These are phyloP conservation scores for Schlechtendalia chinensis DNA, from an alignment of 1,140 invertebrate species.

Conservation along the genomic window DNA sequence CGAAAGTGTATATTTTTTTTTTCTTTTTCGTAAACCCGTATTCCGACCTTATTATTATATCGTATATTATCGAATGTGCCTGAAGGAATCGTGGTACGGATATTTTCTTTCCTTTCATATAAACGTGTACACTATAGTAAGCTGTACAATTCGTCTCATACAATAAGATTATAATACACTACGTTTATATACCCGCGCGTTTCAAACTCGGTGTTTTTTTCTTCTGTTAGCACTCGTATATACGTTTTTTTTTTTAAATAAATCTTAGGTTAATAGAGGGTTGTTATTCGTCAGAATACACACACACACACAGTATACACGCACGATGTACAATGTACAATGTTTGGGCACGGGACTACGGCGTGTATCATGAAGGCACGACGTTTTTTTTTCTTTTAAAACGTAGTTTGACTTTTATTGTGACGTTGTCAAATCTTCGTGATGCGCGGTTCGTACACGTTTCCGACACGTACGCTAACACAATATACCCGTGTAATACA, in stretches of 20 bases:
- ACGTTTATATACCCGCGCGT: not conserved
- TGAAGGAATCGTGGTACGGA: not conserved
- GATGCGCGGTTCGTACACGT: not conserved
- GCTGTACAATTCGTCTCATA: too few relatives aligned
- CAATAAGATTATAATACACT: not conserved
- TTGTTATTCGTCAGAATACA: not conserved
- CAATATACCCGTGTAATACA: too few relatives aligned
- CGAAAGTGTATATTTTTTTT: too few relatives aligned
- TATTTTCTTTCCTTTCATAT: not conserved
- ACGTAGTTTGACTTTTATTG: not conserved
- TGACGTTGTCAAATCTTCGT: not conserved
- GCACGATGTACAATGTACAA: too few relatives aligned
- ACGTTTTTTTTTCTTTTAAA: constrained; percentile 2
- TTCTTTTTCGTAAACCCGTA: too few relatives aligned
- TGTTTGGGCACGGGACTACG: not conserved
- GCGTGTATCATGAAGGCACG: not conserved
- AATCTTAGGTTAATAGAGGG: constrained; percentile 16
- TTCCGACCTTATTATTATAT: too few relatives aligned
- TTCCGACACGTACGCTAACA: too few relatives aligned
- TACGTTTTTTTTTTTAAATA: not conserved
- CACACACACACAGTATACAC: too few relatives aligned
- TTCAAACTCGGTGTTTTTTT: not conserved
- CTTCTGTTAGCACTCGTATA: not conserved
- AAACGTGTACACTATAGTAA: too few relatives aligned
- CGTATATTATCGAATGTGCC: not conserved